Evolutionary conservation across 2,888 invertebrate genomes (phyloP).

Genomic region (Tridacna crocea): DNA sequence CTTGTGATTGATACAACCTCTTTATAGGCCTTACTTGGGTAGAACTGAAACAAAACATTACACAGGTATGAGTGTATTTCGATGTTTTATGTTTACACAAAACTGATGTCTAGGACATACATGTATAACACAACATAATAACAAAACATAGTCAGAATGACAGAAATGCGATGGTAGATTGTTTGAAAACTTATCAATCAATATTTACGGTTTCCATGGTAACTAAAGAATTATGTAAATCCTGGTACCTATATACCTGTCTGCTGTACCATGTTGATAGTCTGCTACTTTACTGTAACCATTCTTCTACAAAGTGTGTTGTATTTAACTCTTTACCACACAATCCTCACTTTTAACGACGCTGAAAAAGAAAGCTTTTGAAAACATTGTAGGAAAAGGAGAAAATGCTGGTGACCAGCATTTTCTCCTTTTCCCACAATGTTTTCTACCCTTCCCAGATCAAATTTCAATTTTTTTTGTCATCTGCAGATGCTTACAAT

Average conservation of each 20-base stretch:
- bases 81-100: conserved; percentile 30
- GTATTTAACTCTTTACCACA: no score
- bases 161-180: not conserved
- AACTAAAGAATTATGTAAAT: not conserved
- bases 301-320: no score
- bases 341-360: no score
- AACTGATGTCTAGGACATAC: conserved; percentile 38
- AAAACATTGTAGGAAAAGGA: no score
- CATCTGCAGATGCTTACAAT: no score
- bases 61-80: conserved; percentile 14
- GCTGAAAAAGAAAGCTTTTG: no score
- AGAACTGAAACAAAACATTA: not conserved
- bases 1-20: no score
- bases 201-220: not conserved
- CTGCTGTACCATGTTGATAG: not conserved
- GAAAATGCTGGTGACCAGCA: no score
- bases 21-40: not conserved
- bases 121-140: conserved; percentile 35
- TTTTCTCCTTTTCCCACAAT: no score
- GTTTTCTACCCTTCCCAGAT: no score
- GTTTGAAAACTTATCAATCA: conserved; percentile 1
- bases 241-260: not conserved
- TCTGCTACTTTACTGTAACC: not conserved
- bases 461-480: no score
- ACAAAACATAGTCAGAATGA: conserved; percentile 10